Conservation (phyloP, 1,140 invertebrate species). For the Drosophila ficusphila region DNA sequence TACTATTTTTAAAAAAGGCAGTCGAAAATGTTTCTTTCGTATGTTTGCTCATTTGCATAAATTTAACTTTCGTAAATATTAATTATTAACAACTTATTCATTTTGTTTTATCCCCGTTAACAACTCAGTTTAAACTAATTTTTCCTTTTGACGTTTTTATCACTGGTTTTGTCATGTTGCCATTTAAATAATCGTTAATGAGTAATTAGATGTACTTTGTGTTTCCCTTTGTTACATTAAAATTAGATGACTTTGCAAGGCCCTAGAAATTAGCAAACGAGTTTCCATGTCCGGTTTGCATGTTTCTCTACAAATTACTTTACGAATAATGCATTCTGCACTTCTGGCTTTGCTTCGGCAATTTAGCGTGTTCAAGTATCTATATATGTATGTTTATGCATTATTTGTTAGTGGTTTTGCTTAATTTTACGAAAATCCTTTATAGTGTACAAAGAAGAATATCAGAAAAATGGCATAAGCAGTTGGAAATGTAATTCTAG, state of each 20-base stretch:
- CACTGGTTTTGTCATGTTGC: conserved; percentile 62
- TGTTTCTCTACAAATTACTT: conserved; percentile 37
- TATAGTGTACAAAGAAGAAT: conserved; percentile 97
- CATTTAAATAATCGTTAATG: conserved; percentile 52
- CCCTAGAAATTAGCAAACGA: conserved; percentile 57
- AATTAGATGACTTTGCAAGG: conserved; percentile 69
- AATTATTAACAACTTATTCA: conserved; percentile 65
- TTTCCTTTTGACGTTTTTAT: conserved; percentile 58
- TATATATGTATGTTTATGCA: conserved; percentile 34
- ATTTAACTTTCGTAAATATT: conserved; percentile 52
- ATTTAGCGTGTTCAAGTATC: conserved; percentile 35
- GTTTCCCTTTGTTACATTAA: conserved; percentile 78
- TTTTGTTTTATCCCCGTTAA: conserved; percentile 41
- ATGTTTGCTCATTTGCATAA: conserved; percentile 48
- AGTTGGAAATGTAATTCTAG: conserved; percentile 95
- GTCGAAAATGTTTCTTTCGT: conserved; percentile 74
- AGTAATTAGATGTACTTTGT: conserved; percentile 74
- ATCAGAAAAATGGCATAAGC: conserved; percentile 96
- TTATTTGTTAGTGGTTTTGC: conserved; percentile 35
- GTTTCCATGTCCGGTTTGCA: conserved; percentile 23
- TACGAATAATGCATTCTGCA: conserved; percentile 32
- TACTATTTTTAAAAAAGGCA: conserved; percentile 75
- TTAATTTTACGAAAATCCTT: conserved; percentile 87
- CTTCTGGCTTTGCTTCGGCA: conserved; percentile 37
- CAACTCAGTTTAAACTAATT: conserved; percentile 63